A percentile compares a stretch with the other conserved stretches of the same genome.
phyloP scores from a whole-genome alignment of 2,888 invertebrate genomes.

The Standfussiana lucernea region DNA sequence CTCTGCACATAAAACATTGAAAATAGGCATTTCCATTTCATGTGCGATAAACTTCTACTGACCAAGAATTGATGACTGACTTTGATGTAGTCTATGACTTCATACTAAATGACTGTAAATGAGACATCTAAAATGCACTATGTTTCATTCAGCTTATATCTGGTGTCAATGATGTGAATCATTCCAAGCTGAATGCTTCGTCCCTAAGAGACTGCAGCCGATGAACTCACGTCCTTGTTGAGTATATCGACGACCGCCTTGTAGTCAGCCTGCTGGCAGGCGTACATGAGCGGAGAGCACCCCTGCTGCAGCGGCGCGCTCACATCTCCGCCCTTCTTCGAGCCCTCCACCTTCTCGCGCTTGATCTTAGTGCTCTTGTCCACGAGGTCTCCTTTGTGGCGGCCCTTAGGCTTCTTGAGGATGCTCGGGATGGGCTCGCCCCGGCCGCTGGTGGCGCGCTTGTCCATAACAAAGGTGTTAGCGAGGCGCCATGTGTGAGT shows the following conservation, averaged over 20 bases:
- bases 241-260: constrained; percentile 94
- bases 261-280: constrained; percentile 96
- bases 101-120: constrained; percentile 3
- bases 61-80: constrained; percentile 38
- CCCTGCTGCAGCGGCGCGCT: constrained; percentile 91
- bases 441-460: constrained; percentile 83
- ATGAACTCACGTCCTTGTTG: constrained; percentile 93
- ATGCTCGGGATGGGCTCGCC: constrained; percentile 88
- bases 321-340: constrained; percentile 82
- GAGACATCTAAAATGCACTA: constrained; percentile 22
- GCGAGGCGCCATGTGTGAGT: constrained; percentile 73
- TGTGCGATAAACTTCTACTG: constrained; percentile 48
- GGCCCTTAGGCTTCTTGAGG: constrained; percentile 85
- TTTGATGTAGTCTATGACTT: constrained; percentile 17
- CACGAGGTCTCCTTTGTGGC: constrained; percentile 83
- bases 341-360: constrained; percentile 84
- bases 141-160: constrained; percentile 15
- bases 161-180: constrained; percentile 30
- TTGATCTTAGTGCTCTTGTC: constrained; percentile 88
- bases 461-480: constrained; percentile 86
- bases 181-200: constrained; percentile 29
- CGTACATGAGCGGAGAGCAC: constrained; percentile 97
- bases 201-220: constrained; percentile 27
- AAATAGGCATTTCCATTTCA: constrained; percentile 78
- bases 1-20: constrained; percentile 66